A percentile compares a stretch with the other conserved stretches of the same genome.
These are phyloP conservation scores for Limnephilus rhombicus DNA, from an alignment of 2,888 invertebrate species.

Conservation along the genomic window DNA sequence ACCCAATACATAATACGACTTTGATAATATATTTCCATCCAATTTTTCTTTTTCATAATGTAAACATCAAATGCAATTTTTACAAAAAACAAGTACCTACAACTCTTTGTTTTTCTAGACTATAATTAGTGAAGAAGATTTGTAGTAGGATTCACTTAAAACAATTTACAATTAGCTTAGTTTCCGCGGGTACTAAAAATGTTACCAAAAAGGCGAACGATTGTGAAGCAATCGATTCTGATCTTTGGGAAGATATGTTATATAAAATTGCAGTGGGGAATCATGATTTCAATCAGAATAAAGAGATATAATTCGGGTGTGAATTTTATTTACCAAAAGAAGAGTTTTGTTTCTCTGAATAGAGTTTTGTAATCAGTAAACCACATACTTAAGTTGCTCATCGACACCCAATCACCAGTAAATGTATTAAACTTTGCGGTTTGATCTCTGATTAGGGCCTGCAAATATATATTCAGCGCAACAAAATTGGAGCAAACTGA, in stretches of 20 bases:
- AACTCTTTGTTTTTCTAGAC: no score
- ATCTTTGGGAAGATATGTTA: no score
- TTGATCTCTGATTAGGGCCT: neutral
- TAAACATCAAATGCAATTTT: no score
- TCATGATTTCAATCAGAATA: neutral
- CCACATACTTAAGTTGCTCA: slow-evolving; percentile 7
- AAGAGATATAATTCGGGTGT: neutral
- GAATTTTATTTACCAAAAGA: neutral
- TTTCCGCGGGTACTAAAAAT: neutral
- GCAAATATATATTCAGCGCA: neutral
- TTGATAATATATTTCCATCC: no score
- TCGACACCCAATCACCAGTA: slow-evolving; percentile 3
- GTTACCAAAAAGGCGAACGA: no score
- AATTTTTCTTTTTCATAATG: no score
- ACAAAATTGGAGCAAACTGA: neutral
- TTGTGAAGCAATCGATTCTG: neutral
- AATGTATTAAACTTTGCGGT: slow-evolving; percentile 27
- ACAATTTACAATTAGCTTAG: no score
- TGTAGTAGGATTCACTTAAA: no score
- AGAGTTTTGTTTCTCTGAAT: neutral
- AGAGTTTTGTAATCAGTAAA: neutral
- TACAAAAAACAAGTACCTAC: no score
- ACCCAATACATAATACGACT: neutral
- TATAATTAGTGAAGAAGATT: neutral
- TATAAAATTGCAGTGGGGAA: neutral